phyloP scores from a whole-genome alignment of 1,140 invertebrate genomes.

The Heliconius melpomene region DNA sequence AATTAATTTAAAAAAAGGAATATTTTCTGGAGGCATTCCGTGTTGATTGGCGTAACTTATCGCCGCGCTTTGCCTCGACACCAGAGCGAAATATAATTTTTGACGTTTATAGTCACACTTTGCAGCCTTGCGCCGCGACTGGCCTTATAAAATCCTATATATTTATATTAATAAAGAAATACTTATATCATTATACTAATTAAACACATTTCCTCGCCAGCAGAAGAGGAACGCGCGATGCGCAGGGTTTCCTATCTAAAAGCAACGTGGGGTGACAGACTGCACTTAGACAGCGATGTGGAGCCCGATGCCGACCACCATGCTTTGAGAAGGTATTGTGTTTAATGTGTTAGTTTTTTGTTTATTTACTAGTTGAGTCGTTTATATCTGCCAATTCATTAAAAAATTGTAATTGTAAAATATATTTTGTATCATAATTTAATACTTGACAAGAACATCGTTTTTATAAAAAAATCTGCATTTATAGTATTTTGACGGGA shows the following conservation, averaged over 20 bases:
- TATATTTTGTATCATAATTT: not conserved
- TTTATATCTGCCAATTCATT: conserved; percentile 33
- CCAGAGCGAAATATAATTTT: too few species aligned
- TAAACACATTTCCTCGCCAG: conserved; percentile 36
- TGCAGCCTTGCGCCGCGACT: too few species aligned
- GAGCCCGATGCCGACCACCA: conserved; percentile 85
- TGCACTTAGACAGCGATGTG: conserved; percentile 86
- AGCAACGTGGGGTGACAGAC: conserved; percentile 89
- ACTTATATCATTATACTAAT: not conserved
- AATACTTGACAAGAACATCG: too few species aligned
- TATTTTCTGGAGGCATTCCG: too few species aligned
- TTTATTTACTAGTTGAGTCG: not conserved
- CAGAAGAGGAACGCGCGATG: conserved; percentile 91
- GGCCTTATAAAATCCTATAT: not conserved
- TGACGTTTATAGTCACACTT: too few species aligned
- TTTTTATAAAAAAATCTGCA: too few species aligned
- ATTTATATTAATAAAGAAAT: not conserved
- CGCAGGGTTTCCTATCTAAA: conserved; percentile 94
- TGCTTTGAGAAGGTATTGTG: conserved; percentile 82
- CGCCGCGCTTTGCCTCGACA: too few species aligned
- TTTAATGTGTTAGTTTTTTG: not conserved
- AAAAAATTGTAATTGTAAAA: not conserved
- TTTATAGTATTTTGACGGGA: not conserved
- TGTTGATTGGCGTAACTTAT: too few species aligned
- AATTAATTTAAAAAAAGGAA: too few species aligned